phyloP scores from a whole-genome alignment of 1,140 invertebrate genomes.

The Bombyx mandarina region DNA sequence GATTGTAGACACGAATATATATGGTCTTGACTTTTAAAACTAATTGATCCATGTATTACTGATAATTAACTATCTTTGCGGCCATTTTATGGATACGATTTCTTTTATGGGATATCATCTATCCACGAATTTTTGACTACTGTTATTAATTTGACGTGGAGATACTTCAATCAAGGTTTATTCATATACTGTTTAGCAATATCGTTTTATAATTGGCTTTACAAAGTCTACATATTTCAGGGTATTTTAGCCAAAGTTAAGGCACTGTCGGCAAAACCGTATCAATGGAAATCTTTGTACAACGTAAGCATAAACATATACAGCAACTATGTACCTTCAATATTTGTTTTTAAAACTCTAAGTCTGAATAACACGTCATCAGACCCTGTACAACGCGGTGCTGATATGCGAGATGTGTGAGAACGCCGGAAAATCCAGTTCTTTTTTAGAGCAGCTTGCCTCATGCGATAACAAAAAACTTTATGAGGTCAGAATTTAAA shows the following conservation, averaged over 20 bases:
- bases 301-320: constrained; percentile 59
- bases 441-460: constrained; percentile 73
- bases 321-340: background rate
- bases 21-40: no score
- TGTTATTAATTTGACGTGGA: no score
- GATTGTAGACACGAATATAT: no score
- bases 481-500: constrained; percentile 54
- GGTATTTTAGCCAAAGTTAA: constrained; percentile 73
- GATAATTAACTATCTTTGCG: no score
- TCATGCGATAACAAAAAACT: constrained; percentile 72
- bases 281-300: constrained; percentile 78
- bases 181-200: no score
- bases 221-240: constrained; percentile 27
- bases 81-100: no score
- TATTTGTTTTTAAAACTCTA: no score
- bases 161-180: no score
- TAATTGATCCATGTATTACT: no score
- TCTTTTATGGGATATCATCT: no score
- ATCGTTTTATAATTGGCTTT: no score
- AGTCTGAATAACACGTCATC: constrained; percentile 11
- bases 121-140: no score
- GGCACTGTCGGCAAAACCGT: constrained; percentile 73
- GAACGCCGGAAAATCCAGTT: constrained; percentile 45
- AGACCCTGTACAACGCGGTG: constrained; percentile 78
- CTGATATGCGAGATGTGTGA: constrained; percentile 76